These are phyloP conservation scores for Athene cunicularia DNA, from an alignment of 2,113 vertebrate species.

Conservation along the genomic window DNA sequence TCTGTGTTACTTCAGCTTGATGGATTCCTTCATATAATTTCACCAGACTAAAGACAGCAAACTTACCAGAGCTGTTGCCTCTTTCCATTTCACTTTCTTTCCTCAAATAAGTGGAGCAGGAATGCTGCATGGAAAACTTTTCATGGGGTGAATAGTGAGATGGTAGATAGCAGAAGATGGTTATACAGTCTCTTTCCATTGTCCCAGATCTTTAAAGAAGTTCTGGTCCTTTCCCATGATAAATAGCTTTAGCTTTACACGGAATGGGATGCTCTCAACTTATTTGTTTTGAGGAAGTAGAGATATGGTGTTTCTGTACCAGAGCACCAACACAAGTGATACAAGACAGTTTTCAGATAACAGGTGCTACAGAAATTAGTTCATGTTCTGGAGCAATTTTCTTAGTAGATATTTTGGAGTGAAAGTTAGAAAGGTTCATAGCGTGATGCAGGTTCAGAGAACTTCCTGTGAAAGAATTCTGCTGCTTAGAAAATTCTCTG, in stretches of 20 bases:
- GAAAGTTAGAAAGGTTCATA: neutral
- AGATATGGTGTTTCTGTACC: neutral
- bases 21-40: neutral
- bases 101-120: neutral
- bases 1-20: neutral
- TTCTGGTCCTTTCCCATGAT: neutral
- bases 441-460: neutral
- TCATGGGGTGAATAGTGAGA: neutral
- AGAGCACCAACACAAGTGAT: constrained; percentile 3
- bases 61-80: neutral
- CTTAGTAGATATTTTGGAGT: neutral
- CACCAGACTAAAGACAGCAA: neutral
- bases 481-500: constrained; percentile 23
- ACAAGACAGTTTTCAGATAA: neutral
- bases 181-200: neutral
- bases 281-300: neutral
- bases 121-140: neutral
- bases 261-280: neutral
- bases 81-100: neutral
- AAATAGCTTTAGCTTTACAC: neutral
- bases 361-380: neutral
- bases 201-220: neutral
- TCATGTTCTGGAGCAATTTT: neutral
- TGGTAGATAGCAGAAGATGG: neutral
- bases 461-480: neutral